Conservation (phyloP, 2,888 invertebrate genomes). For the Quadriops clusia region DNA sequence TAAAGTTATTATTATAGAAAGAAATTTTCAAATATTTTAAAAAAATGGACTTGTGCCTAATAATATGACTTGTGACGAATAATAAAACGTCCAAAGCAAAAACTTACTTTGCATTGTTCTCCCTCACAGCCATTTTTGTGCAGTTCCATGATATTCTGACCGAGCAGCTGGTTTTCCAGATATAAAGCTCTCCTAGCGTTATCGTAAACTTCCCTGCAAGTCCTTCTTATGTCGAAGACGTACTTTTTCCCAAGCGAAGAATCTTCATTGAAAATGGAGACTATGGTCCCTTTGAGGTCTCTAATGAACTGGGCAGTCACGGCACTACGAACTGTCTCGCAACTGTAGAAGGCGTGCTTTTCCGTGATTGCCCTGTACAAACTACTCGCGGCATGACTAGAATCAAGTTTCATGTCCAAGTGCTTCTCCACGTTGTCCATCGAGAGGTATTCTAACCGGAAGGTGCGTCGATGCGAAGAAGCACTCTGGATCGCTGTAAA, state of each 20-base stretch:
- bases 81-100: slow-evolving; percentile 1
- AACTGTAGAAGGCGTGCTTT: slow-evolving; percentile 86
- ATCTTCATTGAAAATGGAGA: slow-evolving; percentile 82
- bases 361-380: slow-evolving; percentile 80
- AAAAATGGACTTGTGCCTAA: too few species aligned
- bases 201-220: slow-evolving; percentile 83
- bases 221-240: slow-evolving; percentile 81
- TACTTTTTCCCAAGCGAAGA: slow-evolving; percentile 78
- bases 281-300: slow-evolving; percentile 81
- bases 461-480: slow-evolving; percentile 60
- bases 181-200: slow-evolving; percentile 66
- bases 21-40: too few species aligned
- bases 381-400: slow-evolving; percentile 69
- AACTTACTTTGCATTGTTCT: slow-evolving; percentile 31
- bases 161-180: slow-evolving; percentile 24
- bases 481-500: slow-evolving; percentile 73
- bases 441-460: slow-evolving; percentile 62
- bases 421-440: slow-evolving; percentile 56
- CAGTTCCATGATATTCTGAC: slow-evolving; percentile 12
- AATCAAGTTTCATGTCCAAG: slow-evolving; percentile 68
- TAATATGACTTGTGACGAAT: too few species aligned
- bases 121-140: slow-evolving; percentile 19
- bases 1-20: slow-evolving; percentile 2
- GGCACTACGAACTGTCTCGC: slow-evolving; percentile 78
- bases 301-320: slow-evolving; percentile 82